Evolutionary conservation across 2,888 invertebrate genomes (phyloP).

Genomic region (Drosophila greeni): DNA sequence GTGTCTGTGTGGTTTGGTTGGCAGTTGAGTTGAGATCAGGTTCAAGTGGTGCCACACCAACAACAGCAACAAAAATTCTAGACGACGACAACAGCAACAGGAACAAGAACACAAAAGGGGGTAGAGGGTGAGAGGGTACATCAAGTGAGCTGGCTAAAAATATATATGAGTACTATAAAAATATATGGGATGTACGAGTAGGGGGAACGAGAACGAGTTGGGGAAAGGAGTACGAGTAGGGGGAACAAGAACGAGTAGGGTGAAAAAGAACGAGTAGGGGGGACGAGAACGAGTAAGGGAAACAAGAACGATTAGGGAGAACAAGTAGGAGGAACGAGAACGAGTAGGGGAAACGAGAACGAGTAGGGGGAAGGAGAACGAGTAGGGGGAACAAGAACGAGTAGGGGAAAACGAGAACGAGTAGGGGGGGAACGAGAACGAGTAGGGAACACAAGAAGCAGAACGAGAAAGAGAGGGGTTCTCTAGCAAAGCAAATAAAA

Average conservation of each 20-base stretch:
- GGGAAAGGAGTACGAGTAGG: background rate
- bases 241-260: background rate
- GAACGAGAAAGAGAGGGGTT: background rate
- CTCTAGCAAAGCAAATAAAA: slow-evolving; percentile 17
- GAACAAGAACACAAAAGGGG: slow-evolving; percentile 3
- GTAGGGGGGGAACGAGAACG: too few species aligned
- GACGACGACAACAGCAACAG: slow-evolving; percentile 3
- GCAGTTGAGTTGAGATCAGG: slow-evolving; percentile 34
- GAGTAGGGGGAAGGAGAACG: too few species aligned
- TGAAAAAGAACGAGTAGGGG: too few species aligned
- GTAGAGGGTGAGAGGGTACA: slow-evolving; percentile 8
- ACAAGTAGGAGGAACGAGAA: too few species aligned
- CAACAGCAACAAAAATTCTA: slow-evolving; percentile 16
- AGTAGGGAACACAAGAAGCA: too few species aligned
- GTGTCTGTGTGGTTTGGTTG: slow-evolving; percentile 18
- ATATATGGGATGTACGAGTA: slow-evolving; percentile 11
- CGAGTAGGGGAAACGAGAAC: background rate
- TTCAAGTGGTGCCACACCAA: slow-evolving; percentile 40
- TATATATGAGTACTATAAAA: slow-evolving; percentile 15
- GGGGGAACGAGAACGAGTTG: background rate
- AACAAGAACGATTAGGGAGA: too few species aligned
- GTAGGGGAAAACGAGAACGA: too few species aligned
- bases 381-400: too few species aligned
- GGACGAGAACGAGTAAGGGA: too few species aligned
- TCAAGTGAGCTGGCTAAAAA: slow-evolving; percentile 30